Evolutionary conservation across 2,797 vertebrate genomes (phyloP).

Genomic region (Dendrocincla tyrannina): DNA sequence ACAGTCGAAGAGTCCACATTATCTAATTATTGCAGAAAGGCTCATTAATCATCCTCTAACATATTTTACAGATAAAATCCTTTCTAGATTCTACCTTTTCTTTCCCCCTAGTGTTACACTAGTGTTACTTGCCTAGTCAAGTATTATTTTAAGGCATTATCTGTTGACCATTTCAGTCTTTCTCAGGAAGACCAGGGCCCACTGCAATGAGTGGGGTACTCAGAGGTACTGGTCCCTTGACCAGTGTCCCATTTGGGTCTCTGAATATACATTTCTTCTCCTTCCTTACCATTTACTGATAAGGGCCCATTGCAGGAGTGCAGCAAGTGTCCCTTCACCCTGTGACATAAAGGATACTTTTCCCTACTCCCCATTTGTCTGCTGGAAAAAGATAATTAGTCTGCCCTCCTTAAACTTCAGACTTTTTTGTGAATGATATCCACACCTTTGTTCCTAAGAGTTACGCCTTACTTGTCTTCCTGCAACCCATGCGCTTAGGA

Average conservation of each 20-base stretch:
- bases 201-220: background rate
- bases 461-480: background rate
- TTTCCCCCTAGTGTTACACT: accelerated
- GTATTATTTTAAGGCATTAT: background rate
- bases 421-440: background rate
- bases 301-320: accelerated
- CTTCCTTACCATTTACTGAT: background rate
- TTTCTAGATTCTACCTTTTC: background rate
- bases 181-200: accelerated
- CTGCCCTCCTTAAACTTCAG: background rate
- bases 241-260: background rate
- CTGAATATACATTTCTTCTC: background rate
- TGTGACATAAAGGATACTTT: background rate
- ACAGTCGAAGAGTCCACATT: background rate
- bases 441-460: accelerated
- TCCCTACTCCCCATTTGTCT: accelerated
- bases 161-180: background rate
- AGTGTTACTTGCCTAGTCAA: background rate
- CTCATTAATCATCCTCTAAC: background rate
- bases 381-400: background rate
- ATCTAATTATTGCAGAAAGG: background rate
- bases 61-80: background rate
- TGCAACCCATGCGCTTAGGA: background rate
- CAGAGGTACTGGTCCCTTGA: background rate
- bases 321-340: accelerated